A percentile compares a stretch with the other conserved stretches of the same genome.
These are phyloP conservation scores for Coptotermes formosanus DNA, from an alignment of 1,140 invertebrate species.

Conservation along the genomic window DNA sequence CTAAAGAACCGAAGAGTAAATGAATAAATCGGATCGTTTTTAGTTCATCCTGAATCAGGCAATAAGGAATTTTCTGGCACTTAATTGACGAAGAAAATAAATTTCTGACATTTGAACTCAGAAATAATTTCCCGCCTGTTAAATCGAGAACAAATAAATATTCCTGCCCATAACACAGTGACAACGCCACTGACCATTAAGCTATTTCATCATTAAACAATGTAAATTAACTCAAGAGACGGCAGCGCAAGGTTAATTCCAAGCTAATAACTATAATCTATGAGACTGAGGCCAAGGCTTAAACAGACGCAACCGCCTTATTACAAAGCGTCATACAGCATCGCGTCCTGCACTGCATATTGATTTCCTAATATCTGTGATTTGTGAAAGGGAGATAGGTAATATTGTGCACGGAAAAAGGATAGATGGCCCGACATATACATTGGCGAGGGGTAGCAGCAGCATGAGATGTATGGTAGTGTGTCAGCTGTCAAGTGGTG, in stretches of 20 bases:
- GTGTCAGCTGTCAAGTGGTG: constrained; percentile 33
- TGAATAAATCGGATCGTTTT: too few relatives aligned
- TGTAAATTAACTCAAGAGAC: neutral
- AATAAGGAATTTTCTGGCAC: too few relatives aligned
- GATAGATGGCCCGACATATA: neutral
- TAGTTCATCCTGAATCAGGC: too few relatives aligned
- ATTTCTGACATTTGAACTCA: too few relatives aligned
- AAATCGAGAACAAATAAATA: too few relatives aligned
- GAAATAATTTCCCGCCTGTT: too few relatives aligned
- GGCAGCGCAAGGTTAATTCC: neutral
- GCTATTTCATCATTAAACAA: neutral
- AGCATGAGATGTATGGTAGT: constrained; percentile 17
- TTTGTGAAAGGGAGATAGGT: neutral
- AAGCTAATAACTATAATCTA: neutral
- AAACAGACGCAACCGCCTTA: neutral
- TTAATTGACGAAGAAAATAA: too few relatives aligned
- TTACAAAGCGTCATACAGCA: neutral
- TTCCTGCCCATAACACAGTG: too few relatives aligned
- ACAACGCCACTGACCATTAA: too few relatives aligned
- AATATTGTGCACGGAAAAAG: neutral
- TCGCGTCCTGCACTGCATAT: neutral
- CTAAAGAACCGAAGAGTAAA: too few relatives aligned
- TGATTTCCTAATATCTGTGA: neutral
- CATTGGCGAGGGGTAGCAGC: neutral
- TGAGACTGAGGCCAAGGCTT: neutral